Evolutionary conservation across 2,113 vertebrate species (phyloP), one percentile per base, ranked within the genome.

Genomic region (Vicugna pacos): DNA sequence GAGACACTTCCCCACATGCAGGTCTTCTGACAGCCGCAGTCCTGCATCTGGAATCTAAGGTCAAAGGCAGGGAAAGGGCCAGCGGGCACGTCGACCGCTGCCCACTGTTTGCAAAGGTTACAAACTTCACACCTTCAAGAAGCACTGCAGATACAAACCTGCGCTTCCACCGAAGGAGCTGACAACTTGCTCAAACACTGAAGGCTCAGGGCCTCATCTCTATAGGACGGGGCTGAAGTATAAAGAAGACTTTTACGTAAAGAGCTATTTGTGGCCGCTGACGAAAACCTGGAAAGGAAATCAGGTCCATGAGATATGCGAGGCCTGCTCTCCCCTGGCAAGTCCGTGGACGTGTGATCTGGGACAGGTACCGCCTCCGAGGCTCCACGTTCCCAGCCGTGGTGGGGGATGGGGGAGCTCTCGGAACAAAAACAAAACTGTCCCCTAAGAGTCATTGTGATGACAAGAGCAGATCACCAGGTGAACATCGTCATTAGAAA

Each of bases 191-290:
- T 52, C 32, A 26, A 9, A 3, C 19, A 5, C 26, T 8, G 62
- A 26, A 28, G 62, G 15, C 56, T 54, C n/a, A 13, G 67, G 0
- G 16, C 48, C 56, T 28, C 2, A 5, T 6, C 1, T 65, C 35
- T 22, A 5, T 7, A 14, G 28, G 20, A 32, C 8, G 4, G 1
- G 24, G 73, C 22, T 1, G 10, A 52, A 20, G 9, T 11, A 13
- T 17, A 38, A 48, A 42, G 30, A 56, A 96, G 60, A n/a, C 48
- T 90, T 76, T 46, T 28, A 35, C 56, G 80, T 26, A 73, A 83
- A 76, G 58, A 64, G 30, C 30, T 42, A 5, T 30, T 81, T 80
- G 13, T 50, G 48, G 54, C 42, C 56, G 26, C 35, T 54, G 8
- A 11, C 3, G 48, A 79, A 73, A 91, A 79, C 46, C 60, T 4